Percentiles rank a stretch among this genome's conserved stretches.
phyloP scores from a whole-genome alignment of 2,888 invertebrate species.

The Danaus chrysippus region DNA sequence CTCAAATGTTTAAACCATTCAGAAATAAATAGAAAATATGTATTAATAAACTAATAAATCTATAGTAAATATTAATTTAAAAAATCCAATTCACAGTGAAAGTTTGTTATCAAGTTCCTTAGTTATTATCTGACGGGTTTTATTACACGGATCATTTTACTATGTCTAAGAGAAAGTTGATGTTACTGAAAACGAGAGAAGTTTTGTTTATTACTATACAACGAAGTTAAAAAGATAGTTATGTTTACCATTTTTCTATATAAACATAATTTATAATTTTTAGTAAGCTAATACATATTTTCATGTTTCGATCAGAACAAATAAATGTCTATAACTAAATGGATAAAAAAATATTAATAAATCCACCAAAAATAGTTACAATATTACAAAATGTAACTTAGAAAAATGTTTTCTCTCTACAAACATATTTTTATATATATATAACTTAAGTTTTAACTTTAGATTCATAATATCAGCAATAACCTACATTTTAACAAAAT shows the following conservation, averaged over 20 bases:
- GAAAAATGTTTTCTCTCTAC: too few species aligned
- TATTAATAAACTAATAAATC: neutral
- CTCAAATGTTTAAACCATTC: too few species aligned
- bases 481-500: too few species aligned
- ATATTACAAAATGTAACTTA: too few species aligned
- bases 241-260: too few species aligned
- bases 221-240: too few species aligned
- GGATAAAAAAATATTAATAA: neutral
- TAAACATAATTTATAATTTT: too few species aligned
- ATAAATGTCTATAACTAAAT: neutral
- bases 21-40: too few species aligned
- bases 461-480: too few species aligned
- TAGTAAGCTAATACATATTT: too few species aligned
- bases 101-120: constrained; percentile 1
- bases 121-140: constrained; percentile 3
- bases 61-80: neutral
- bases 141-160: constrained; percentile 2
- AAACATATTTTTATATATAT: too few species aligned
- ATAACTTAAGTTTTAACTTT: too few species aligned
- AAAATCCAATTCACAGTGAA: neutral
- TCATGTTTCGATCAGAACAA: neutral
- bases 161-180: constrained; percentile 2
- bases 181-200: neutral
- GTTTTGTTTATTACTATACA: neutral
- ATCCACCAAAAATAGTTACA: neutral